These are phyloP conservation scores for Microcebus jonahi DNA, from an alignment of 2,113 vertebrate species.

Conservation along the genomic window DNA sequence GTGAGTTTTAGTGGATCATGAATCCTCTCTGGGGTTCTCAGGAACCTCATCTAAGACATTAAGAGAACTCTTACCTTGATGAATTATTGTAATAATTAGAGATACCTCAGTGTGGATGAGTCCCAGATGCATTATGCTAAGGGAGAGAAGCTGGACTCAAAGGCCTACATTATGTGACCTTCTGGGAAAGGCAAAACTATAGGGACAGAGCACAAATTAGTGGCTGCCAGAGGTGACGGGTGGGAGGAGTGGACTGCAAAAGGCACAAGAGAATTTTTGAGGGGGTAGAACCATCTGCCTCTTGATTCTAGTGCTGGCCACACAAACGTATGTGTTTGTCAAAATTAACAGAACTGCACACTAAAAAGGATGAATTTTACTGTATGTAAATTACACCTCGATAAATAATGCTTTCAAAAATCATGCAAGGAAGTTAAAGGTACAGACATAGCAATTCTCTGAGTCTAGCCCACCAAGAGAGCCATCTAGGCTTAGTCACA, in stretches of 20 bases:
- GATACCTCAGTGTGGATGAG: neutral
- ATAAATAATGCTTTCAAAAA: neutral
- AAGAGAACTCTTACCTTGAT: neutral
- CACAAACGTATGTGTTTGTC: neutral
- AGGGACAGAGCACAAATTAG: neutral
- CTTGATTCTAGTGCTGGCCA: neutral
- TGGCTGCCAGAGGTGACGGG: neutral
- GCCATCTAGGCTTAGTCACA: fast-evolving
- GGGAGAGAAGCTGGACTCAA: neutral
- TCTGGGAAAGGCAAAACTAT: neutral
- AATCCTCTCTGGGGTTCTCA: neutral
- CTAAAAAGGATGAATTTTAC: neutral
- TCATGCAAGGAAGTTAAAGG: neutral
- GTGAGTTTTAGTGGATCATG: neutral
- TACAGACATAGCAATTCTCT: neutral
- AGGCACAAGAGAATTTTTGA: neutral
- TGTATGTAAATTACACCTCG: neutral
- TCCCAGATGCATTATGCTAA: neutral
- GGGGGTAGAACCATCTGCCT: neutral
- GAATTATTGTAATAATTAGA: neutral
- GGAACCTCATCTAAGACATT: neutral
- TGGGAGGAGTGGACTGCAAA: neutral
- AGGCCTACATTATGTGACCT: neutral
- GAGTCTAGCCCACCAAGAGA: neutral
- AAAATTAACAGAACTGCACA: neutral